Conservation (phyloP, 2,888 invertebrate genomes). For the Orchestes rusci region DNA sequence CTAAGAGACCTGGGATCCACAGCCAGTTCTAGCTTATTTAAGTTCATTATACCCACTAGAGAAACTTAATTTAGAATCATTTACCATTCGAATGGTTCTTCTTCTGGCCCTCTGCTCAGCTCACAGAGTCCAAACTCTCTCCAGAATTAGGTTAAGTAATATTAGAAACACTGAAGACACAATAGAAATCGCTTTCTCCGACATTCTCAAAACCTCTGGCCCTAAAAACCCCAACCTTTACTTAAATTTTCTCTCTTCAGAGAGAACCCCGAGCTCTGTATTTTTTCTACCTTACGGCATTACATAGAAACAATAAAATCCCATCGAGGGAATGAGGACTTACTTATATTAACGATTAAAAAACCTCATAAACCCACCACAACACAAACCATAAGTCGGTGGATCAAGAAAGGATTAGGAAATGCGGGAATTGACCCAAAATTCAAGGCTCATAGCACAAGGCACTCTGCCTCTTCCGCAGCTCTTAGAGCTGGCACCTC, state of each 20-base stretch:
- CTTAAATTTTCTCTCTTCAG: neutral
- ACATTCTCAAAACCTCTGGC: slow-evolving; percentile 11
- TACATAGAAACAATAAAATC: neutral
- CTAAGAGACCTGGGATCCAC: slow-evolving; percentile 21
- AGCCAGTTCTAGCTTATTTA: slow-evolving; percentile 3
- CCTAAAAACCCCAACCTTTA: slow-evolving; percentile 6
- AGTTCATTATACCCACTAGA: slow-evolving; percentile 19
- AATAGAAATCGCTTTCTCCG: slow-evolving; percentile 7
- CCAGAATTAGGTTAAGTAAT: slow-evolving; percentile 4
- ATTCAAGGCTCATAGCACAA: slow-evolving; percentile 2
- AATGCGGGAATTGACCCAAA: neutral
- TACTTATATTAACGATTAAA: slow-evolving; percentile 4
- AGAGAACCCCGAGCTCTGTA: neutral
- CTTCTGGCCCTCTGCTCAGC: slow-evolving; percentile 7
- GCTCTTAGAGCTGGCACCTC: neutral
- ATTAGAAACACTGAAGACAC: neutral
- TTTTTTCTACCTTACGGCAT: neutral
- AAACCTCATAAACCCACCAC: neutral
- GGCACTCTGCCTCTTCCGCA: slow-evolving; percentile 4
- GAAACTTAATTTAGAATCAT: slow-evolving; percentile 9
- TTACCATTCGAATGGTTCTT: slow-evolving; percentile 7
- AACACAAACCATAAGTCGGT: slow-evolving; percentile 10
- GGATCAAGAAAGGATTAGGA: neutral
- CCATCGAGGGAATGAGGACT: neutral
- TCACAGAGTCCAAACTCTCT: slow-evolving; percentile 8